phyloP scores from a whole-genome alignment of 2,888 invertebrate species.

The Platerodrilus igneus region DNA sequence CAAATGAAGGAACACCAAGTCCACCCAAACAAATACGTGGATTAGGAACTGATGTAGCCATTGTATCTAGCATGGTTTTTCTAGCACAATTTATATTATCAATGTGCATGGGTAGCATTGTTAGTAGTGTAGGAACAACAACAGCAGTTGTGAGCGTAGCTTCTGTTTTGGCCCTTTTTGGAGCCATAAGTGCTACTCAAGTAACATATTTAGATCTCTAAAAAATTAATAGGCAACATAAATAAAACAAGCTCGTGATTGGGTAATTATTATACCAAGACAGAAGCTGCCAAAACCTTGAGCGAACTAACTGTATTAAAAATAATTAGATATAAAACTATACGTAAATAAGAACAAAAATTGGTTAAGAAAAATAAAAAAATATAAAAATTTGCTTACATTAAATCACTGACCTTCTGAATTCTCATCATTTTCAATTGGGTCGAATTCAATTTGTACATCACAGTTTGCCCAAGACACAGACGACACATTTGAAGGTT shows the following conservation, averaged over 20 bases:
- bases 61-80: slow-evolving; percentile 92
- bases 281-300: too few species aligned
- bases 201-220: slow-evolving; percentile 86
- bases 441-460: slow-evolving; percentile 7
- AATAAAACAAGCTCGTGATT: too few species aligned
- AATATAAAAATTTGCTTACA: slow-evolving; percentile 17
- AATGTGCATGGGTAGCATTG: slow-evolving; percentile 79
- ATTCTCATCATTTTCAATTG: slow-evolving; percentile 8
- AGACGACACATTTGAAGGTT: too few species aligned
- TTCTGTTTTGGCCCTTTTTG: slow-evolving; percentile 77
- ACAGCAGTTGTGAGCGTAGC: slow-evolving; percentile 86
- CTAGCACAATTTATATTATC: slow-evolving; percentile 90
- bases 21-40: slow-evolving; percentile 69
- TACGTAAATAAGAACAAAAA: too few species aligned
- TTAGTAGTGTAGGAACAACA: slow-evolving; percentile 75
- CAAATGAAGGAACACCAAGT: slow-evolving; percentile 53
- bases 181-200: slow-evolving; percentile 79
- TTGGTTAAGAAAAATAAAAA: too few species aligned
- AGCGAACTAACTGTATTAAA: neutral
- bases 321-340: too few species aligned
- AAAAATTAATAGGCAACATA: slow-evolving; percentile 30
- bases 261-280: too few species aligned
- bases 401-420: slow-evolving; percentile 18
- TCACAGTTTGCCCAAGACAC: slow-evolving; percentile 18
- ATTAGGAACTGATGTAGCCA: slow-evolving; percentile 90